Evolutionary conservation across 2,797 vertebrate genomes (phyloP), one percentile per base, ranked within the genome.

Genomic region (Propithecus deckenii): DNA sequence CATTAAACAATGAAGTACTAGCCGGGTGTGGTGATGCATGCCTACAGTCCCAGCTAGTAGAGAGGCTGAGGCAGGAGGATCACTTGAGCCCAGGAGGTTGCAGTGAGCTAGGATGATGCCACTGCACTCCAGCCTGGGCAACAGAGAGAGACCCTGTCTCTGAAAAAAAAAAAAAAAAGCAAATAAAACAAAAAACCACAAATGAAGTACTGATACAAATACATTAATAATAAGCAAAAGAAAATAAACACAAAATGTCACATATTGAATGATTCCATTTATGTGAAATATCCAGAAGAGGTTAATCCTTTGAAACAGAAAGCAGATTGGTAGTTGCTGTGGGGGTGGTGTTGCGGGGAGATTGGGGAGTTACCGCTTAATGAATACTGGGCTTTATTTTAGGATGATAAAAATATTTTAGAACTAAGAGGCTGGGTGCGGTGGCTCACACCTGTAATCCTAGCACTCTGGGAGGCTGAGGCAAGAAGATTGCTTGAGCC

Each of bases 281-380:
- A 35, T 55, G 41, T 20, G 20, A 96, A 79, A 85, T 4, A 38
- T 23, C n/a, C 2, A 41, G 38, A 35, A 75, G 35, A 52, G 28
- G 61, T 46, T 78, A 78, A 55, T n/a, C 25, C 48, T 65, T 0
- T 75, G 83, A 88, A 79, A 59, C 15, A 25, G 74, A 92, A 69
- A 72, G 59, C 20, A 46, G 41, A 85, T 85, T 43, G 25, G 35
- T 7, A 76, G 20, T 28, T 76, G 65, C 46, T n/a, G 28, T 2
- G 5, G 22, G 2, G 11, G 61, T 30, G 2, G 15, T 9, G 6
- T 2, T 6, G 32, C 4, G 63, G 10, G 28, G 2, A 0, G n/a
- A 2, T 7, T 57, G 46, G 6, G 23, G 15, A 75, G 20, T 7
- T 80, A 65, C 32, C 48, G 63, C 61, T 67, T 50, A 13, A 32